phyloP scores from a whole-genome alignment of 2,797 vertebrate genomes.

The Novumbra hubbsi region DNA sequence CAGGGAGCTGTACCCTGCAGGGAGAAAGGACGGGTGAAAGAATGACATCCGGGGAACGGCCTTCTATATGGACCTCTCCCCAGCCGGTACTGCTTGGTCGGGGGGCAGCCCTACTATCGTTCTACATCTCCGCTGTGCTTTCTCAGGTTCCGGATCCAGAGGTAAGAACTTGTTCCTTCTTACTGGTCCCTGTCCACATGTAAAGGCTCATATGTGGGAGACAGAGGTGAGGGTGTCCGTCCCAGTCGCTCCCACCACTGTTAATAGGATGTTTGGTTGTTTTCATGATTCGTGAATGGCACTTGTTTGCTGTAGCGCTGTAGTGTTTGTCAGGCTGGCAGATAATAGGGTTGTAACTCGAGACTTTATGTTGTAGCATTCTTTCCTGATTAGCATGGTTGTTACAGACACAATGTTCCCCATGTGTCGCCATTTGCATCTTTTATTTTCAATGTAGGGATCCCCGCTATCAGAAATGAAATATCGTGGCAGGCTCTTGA shows the following conservation, averaged over 20 bases:
- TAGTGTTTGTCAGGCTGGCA: slow-evolving; percentile 24
- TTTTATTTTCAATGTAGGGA: not conserved
- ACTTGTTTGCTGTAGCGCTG: slow-evolving; percentile 10
- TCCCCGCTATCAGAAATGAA: not conserved
- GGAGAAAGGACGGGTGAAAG: slow-evolving; percentile 43
- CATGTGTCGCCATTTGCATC: slow-evolving; percentile 2
- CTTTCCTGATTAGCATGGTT: not conserved
- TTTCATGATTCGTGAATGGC: slow-evolving; percentile 24
- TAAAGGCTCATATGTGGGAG: slow-evolving; percentile 27
- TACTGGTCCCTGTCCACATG: slow-evolving; percentile 40
- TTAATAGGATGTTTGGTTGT: slow-evolving; percentile 13
- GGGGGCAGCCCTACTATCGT: slow-evolving; percentile 69
- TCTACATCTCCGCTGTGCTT: slow-evolving; percentile 67
- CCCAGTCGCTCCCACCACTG: not conserved
- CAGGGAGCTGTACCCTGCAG: slow-evolving; percentile 58
- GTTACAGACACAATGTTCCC: slow-evolving; percentile 15
- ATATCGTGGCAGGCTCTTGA: not conserved
- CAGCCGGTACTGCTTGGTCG: slow-evolving; percentile 61
- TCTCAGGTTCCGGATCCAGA: slow-evolving; percentile 79
- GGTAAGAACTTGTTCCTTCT: slow-evolving; percentile 65
- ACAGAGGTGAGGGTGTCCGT: slow-evolving; percentile 23
- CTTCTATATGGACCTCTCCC: slow-evolving; percentile 43
- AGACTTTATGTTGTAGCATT: slow-evolving; percentile 19
- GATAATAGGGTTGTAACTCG: slow-evolving; percentile 27
- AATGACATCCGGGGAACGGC: slow-evolving; percentile 67